phyloP scores from a whole-genome alignment of 2,113 vertebrate genomes.

The Sporophila hypoxantha region DNA sequence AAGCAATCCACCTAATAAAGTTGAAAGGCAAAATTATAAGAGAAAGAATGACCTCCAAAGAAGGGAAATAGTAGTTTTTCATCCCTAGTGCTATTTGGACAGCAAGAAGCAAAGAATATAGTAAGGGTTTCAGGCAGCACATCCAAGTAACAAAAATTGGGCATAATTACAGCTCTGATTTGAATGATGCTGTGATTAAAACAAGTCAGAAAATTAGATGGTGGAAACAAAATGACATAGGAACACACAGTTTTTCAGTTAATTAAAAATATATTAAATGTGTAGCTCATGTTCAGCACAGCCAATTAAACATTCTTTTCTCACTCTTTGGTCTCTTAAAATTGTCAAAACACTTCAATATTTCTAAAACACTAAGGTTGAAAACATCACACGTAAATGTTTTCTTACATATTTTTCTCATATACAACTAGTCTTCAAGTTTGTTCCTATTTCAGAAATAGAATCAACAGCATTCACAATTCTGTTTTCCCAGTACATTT shows the following conservation, averaged over 20 bases:
- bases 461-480: neutral
- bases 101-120: neutral
- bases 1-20: neutral
- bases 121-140: neutral
- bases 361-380: neutral
- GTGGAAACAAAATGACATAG: neutral
- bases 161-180: slow-evolving; percentile 2
- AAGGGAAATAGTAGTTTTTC: neutral
- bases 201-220: slow-evolving; percentile 12
- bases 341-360: neutral
- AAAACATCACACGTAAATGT: neutral
- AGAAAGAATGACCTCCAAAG: neutral
- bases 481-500: neutral
- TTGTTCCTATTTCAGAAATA: neutral
- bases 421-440: neutral
- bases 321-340: neutral
- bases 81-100: neutral
- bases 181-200: slow-evolving; percentile 5
- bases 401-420: neutral
- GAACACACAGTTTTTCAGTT: neutral
- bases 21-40: neutral
- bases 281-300: neutral
- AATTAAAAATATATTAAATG: neutral
- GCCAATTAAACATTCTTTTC: neutral
- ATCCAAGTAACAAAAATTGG: neutral